A percentile compares a stretch with the other conserved stretches of the same genome.
These are phyloP conservation scores for Furcula furcula DNA, from an alignment of 2,888 invertebrate genomes.

Conservation along the genomic window DNA sequence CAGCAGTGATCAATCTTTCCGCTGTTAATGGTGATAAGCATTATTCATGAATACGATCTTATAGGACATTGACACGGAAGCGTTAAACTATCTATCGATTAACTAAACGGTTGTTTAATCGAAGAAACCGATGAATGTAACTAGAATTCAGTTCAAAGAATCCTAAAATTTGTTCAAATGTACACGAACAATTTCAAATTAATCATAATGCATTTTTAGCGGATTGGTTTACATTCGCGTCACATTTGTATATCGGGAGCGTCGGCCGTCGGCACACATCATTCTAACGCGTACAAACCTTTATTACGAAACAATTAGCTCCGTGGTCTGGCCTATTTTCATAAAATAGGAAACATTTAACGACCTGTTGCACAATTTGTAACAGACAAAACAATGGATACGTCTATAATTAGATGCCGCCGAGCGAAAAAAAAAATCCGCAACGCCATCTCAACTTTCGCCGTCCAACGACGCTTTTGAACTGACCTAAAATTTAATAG, in stretches of 20 bases:
- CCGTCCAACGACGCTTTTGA: slow-evolving; percentile 30
- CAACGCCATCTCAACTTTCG: slow-evolving; percentile 13
- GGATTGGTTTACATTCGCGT: slow-evolving; percentile 10
- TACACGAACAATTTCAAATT: too few species aligned
- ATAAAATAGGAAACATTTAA: slow-evolving; percentile 68
- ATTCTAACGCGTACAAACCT: slow-evolving; percentile 16
- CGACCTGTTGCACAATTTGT: slow-evolving; percentile 60
- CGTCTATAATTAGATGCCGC: slow-evolving; percentile 51
- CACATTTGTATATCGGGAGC: slow-evolving; percentile 10
- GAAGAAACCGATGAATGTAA: too few species aligned
- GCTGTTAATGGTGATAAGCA: too few species aligned
- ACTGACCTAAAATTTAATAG: neutral
- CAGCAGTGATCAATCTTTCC: too few species aligned
- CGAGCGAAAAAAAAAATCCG: slow-evolving; percentile 38
- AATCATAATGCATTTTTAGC: slow-evolving; percentile 13
- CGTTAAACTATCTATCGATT: too few species aligned
- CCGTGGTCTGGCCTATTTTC: slow-evolving; percentile 50
- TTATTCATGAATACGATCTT: too few species aligned
- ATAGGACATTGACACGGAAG: too few species aligned
- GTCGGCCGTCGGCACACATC: slow-evolving; percentile 29
- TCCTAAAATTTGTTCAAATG: too few species aligned
- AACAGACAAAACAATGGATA: slow-evolving; percentile 72
- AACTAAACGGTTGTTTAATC: too few species aligned
- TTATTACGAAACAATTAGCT: slow-evolving; percentile 62
- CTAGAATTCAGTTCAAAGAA: too few species aligned